Evolutionary conservation across 2,113 vertebrate species (phyloP).

Genomic region (Excalfactoria chinensis): DNA sequence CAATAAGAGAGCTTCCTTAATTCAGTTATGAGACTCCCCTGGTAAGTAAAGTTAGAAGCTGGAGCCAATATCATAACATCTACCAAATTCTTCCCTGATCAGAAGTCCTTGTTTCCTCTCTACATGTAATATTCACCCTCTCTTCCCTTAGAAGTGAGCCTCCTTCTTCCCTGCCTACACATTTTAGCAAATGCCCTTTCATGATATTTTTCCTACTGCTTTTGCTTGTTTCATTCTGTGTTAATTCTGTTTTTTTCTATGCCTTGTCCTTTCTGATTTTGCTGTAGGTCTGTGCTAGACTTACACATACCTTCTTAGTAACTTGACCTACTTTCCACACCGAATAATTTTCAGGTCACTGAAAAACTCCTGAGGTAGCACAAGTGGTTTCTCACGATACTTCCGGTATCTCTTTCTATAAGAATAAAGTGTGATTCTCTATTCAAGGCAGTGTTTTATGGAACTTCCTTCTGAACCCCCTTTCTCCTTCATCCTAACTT

Average conservation of each 20-base stretch:
- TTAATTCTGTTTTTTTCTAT: neutral
- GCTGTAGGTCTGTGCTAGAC: neutral
- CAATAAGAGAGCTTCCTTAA: neutral
- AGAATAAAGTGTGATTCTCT: neutral
- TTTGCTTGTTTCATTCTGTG: neutral
- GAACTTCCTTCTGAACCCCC: neutral
- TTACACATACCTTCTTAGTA: neutral
- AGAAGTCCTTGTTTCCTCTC: neutral
- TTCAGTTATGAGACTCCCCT: neutral
- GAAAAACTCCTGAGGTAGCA: constrained; percentile 1
- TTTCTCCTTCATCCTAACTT: neutral
- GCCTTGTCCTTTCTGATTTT: neutral
- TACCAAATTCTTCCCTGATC: neutral
- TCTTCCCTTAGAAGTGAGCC: neutral
- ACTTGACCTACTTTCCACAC: neutral
- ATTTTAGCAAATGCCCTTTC: neutral
- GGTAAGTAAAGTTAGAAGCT: constrained; percentile 16
- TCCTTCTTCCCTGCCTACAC: neutral
- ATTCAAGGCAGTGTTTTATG: neutral
- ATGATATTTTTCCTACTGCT: neutral
- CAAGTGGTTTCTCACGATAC: neutral
- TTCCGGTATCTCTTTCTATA: neutral
- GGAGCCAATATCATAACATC: neutral
- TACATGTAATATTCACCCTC: neutral
- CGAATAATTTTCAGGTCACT: constrained; percentile 35